Evolutionary conservation across 2,888 invertebrate genomes (phyloP), one percentile per base, ranked within the genome.

Genomic region (Pristionchus arcanus): DNA sequence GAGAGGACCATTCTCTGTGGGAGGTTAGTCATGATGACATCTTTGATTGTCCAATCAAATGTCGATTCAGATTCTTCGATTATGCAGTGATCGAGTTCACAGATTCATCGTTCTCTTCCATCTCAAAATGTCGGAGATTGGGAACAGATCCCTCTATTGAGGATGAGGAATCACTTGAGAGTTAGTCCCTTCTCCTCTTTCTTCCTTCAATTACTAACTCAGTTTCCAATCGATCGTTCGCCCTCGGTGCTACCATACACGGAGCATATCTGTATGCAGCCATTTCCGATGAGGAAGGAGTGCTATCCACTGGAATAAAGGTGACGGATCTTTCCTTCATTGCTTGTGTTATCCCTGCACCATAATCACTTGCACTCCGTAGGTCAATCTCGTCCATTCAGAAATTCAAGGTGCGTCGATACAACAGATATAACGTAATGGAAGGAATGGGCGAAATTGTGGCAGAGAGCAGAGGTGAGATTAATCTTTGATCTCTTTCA

Each of bases 1-100:
- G 81, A 81, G 15, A 42, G 49, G 49, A 81, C 81, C 53, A 81
- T 81, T 81, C n/a, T 81, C 49, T 81, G 81, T 81, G 81, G 81
- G 28, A 81, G 81, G 81, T 81, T 15, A 81, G 49, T n/a, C 21
- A 49, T 71, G n/a, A 71, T 5, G 21, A 53, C 49, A 42, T 63
- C 63, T 63, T n/a, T n/a, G 25, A 63, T 21, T 63, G 7, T 63
- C n/a, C 49, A 81, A 28, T 81, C 49, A 77, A 53, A 11, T 77
- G 11, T 42, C 42, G 21, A 31, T 81, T 81, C n/a, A 81, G 81
- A 81, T 49, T 81, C 49, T 81, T 81, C 81, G 81, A 81, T 28
- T 81, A 49, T 53, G 81, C 49, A 7, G 5, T 81, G 49, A n/a
- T 81, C 16, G 42, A 42, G 4, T 81, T 81, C 81, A 49, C 81